Base-by-base conservation (phyloP, 2,888 invertebrate genomes). In the Idaea dimidiata region DNA sequence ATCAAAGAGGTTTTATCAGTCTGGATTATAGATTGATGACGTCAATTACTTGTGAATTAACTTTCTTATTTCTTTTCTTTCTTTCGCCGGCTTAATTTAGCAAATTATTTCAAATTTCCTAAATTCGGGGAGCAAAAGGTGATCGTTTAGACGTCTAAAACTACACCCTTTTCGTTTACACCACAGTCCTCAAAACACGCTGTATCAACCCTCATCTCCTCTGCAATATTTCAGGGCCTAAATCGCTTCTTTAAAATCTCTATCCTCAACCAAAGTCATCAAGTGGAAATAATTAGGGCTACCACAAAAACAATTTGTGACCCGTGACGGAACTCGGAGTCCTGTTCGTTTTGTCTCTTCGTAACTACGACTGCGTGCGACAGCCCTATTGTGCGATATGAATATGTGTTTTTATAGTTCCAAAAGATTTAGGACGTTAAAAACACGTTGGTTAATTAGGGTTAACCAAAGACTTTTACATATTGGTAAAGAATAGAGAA, bases 261-360 rank as follows among this genome's bases (percentile, higher is more conserved):
- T 56, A 68, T 78, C 69, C 59, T 10, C 58, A 75, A 69, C 67
- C 64, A 80, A 81, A 86, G 80, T 83, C 89, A 85, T 86, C 83
- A 86, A 87, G 84, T 88, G 87, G 84, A 89, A 90, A 89, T 89
- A 89, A 89, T 90, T 89, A 89, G 84, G 81, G 80, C 76, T 71
- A 76, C 78, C 83, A 84, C 88, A 89, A 89, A 88, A 89, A 88
- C 89, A 88, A 84, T 90, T 90, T 89, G 89, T 89, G 89, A 81
- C 75, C 88, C 90, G 88, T 88, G 81, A 89, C 24, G n/a, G 33
- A 59, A 59, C 33, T 55, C 54, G 56, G 17, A 5, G 56, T 54
- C 6, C 54, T 54, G 54, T 54, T 56, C 56, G 56, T 56, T 56
- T 56, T 56, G 56, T 56, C 56, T 56, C 18, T 14, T 14, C 18